Conservation (phyloP, 2,888 invertebrate species). For the Silvanus unidentatus region DNA sequence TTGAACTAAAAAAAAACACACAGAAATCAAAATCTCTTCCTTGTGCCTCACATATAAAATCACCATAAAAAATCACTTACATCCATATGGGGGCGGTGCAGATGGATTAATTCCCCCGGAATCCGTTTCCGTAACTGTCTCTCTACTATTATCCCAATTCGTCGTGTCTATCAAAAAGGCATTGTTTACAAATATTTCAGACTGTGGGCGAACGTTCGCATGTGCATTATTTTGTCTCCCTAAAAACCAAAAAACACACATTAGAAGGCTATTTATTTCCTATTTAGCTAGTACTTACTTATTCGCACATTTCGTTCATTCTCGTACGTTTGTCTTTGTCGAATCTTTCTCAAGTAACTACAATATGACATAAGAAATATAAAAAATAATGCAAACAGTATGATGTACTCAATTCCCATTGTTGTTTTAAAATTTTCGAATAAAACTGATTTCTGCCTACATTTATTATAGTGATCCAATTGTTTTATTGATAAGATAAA, state of each 20-base stretch:
- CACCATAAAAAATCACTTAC: slow-evolving; percentile 22
- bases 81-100: slow-evolving; percentile 33
- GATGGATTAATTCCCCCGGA: slow-evolving; percentile 28
- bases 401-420: slow-evolving; percentile 34
- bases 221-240: too few relatives aligned
- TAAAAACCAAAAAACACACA: too few relatives aligned
- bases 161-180: slow-evolving; percentile 12
- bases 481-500: too few relatives aligned
- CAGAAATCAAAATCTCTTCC: background rate
- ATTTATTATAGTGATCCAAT: too few relatives aligned
- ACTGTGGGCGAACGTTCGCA: slow-evolving; percentile 1
- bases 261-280: too few relatives aligned
- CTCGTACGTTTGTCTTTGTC: slow-evolving; percentile 33
- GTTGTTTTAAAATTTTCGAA: too few relatives aligned
- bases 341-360: slow-evolving; percentile 36
- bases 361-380: slow-evolving; percentile 37
- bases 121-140: slow-evolving; percentile 17
- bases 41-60: background rate
- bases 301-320: slow-evolving; percentile 20
- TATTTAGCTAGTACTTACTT: too few relatives aligned
- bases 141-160: too few relatives aligned
- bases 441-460: too few relatives aligned
- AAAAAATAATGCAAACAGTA: slow-evolving; percentile 32
- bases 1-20: slow-evolving; percentile 22
- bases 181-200: slow-evolving; percentile 28